Conservation (phyloP, 1,140 invertebrate genomes). For the Batillaria attramentaria region DNA sequence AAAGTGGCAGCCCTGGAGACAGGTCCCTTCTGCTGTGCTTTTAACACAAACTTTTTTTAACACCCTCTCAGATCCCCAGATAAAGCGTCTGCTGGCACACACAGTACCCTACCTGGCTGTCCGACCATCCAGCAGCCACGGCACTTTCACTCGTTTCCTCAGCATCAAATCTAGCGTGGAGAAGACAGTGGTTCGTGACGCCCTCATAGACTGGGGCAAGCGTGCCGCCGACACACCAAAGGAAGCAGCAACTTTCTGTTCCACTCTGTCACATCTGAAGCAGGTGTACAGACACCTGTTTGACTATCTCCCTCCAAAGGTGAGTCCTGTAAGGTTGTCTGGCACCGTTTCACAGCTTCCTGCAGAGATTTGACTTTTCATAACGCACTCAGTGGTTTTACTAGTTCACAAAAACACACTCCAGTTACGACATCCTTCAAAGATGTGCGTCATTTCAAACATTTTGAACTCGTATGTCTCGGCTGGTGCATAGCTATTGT, state of each 20-base stretch:
- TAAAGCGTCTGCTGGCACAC: constrained; percentile 49
- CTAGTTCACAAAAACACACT: too few species aligned
- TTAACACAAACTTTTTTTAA: neutral
- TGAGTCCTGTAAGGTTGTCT: too few species aligned
- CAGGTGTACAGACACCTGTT: constrained; percentile 56
- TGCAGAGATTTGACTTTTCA: too few species aligned
- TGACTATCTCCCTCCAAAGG: constrained; percentile 50
- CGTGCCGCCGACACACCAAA: constrained; percentile 36
- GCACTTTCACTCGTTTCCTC: constrained; percentile 55
- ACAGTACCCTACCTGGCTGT: constrained; percentile 54
- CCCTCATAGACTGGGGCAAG: constrained; percentile 54
- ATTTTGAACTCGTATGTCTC: too few species aligned
- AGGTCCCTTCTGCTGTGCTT: too few species aligned
- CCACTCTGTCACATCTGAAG: constrained; percentile 54
- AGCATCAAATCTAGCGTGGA: constrained; percentile 51
- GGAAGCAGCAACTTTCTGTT: constrained; percentile 48
- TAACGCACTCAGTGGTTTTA: too few species aligned
- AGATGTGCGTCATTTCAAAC: too few species aligned
- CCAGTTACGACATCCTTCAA: too few species aligned
- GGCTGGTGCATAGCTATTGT: too few species aligned
- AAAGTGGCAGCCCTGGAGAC: too few species aligned
- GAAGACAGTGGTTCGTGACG: constrained; percentile 40
- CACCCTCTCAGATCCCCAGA: constrained; percentile 6
- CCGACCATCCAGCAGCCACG: constrained; percentile 25
- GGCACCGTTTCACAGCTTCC: too few species aligned